phyloP scores from a whole-genome alignment of 2,888 invertebrate genomes.

The Biston stratarius region DNA sequence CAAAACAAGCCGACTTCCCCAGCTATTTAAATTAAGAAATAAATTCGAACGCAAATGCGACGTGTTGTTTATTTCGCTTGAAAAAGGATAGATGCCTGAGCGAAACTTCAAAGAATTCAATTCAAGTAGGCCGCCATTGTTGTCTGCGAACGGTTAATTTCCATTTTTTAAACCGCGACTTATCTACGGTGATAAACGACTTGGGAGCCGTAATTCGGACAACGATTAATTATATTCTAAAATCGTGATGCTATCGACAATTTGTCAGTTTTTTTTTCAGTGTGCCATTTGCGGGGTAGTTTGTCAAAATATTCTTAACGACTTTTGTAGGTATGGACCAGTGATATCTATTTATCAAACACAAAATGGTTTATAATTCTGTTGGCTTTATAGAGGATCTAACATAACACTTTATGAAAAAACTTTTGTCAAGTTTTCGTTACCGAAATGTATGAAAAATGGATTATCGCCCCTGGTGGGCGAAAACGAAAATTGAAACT shows the following conservation, averaged over 20 bases:
- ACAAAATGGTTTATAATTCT: too few species aligned
- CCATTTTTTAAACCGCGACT: conserved; percentile 66
- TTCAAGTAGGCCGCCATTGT: conserved; percentile 80
- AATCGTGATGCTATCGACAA: conserved; percentile 72
- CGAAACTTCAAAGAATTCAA: conserved; percentile 73
- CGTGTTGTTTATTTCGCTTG: conserved; percentile 51
- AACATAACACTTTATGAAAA: too few species aligned
- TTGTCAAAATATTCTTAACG: background rate
- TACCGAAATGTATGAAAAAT: too few species aligned
- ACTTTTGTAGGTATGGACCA: too few species aligned
- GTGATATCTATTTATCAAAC: too few species aligned
- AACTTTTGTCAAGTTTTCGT: too few species aligned
- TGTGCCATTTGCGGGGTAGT: conserved; percentile 18
- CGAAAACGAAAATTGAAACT: too few species aligned
- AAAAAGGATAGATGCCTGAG: conserved; percentile 59
- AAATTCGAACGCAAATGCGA: conserved; percentile 45
- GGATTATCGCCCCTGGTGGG: too few species aligned
- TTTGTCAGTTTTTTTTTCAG: conserved; percentile 75
- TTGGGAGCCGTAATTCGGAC: conserved; percentile 59
- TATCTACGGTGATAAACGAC: conserved; percentile 70
- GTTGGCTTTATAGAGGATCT: too few species aligned
- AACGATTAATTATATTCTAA: conserved; percentile 74
- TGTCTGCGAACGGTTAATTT: conserved; percentile 75
- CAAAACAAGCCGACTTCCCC: conserved; percentile 34
- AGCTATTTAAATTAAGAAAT: conserved; percentile 46